Evolutionary conservation across 2,797 vertebrate species (phyloP).

Genomic region (Balearica regulorum): DNA sequence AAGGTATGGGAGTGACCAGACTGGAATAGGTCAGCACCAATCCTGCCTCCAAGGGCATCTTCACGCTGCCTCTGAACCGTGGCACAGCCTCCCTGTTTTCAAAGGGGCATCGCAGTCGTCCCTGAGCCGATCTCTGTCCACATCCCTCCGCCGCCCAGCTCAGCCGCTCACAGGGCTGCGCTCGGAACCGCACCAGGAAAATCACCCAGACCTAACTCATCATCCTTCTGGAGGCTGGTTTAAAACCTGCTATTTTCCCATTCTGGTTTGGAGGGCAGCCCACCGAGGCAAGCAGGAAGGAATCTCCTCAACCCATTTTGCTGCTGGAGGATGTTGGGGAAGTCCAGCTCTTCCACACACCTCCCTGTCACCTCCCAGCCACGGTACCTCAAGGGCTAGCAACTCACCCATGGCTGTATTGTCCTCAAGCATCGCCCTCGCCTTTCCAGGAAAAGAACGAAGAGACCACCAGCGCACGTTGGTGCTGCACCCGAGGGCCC

Average conservation of each 20-base stretch:
- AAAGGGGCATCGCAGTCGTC: neutral
- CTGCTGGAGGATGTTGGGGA: neutral
- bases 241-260: neutral
- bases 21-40: fast-evolving
- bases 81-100: neutral
- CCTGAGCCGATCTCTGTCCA: neutral
- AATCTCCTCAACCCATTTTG: neutral
- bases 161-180: fast-evolving
- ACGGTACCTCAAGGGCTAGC: fast-evolving
- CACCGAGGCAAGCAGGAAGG: neutral
- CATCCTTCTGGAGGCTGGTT: neutral
- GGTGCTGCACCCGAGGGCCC: neutral
- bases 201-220: neutral
- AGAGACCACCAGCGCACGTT: fast-evolving
- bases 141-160: neutral
- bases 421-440: neutral
- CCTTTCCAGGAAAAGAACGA: no score
- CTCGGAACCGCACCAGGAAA: neutral
- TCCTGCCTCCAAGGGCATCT: no score
- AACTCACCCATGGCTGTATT: neutral
- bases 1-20: neutral
- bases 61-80: fast-evolving
- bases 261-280: neutral
- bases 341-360: neutral
- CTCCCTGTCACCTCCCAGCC: neutral